Conservation (phyloP, 2,797 vertebrate genomes). For the Hyperoplus immaculatus region DNA sequence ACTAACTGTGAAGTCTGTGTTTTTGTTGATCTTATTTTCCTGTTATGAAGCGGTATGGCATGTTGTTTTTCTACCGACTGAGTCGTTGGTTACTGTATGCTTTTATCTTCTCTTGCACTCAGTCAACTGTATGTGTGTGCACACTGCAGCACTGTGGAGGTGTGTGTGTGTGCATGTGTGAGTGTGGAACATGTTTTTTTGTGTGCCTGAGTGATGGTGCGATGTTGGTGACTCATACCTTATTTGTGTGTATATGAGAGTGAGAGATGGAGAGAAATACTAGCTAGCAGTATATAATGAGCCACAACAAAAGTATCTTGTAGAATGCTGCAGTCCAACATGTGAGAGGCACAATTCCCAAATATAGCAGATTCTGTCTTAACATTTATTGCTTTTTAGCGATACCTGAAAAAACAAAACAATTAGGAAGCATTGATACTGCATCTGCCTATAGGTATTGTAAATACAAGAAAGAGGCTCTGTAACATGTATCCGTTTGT, state of each 20-base stretch:
- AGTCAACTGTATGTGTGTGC: slow-evolving; percentile 66
- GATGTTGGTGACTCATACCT: slow-evolving; percentile 86
- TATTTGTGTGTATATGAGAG: slow-evolving; percentile 78
- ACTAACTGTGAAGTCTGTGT: slow-evolving; percentile 29
- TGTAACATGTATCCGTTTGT: neutral
- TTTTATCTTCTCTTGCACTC: slow-evolving; percentile 67
- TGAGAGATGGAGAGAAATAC: slow-evolving; percentile 55
- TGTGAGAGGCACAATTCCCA: slow-evolving; percentile 52
- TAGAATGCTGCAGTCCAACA: slow-evolving; percentile 60
- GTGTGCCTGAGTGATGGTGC: slow-evolving; percentile 84
- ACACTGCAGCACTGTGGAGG: slow-evolving; percentile 85
- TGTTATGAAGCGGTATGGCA: slow-evolving; percentile 18
- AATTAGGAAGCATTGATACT: slow-evolving; percentile 9
- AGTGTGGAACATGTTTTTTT: slow-evolving; percentile 78
- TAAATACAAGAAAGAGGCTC: neutral
- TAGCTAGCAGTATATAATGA: slow-evolving; percentile 76
- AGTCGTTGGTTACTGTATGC: slow-evolving; percentile 61
- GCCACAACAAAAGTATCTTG: slow-evolving; percentile 70
- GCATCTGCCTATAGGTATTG: neutral
- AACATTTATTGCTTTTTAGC: slow-evolving; percentile 59
- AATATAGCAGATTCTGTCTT: slow-evolving; percentile 56
- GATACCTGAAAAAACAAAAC: neutral
- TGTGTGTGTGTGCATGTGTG: slow-evolving; percentile 82
- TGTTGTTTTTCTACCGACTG: slow-evolving; percentile 51
- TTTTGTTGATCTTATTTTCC: slow-evolving; percentile 22